Conservation (phyloP, 2,797 vertebrate genomes). For the Schizothorax lantsangensis region DNA sequence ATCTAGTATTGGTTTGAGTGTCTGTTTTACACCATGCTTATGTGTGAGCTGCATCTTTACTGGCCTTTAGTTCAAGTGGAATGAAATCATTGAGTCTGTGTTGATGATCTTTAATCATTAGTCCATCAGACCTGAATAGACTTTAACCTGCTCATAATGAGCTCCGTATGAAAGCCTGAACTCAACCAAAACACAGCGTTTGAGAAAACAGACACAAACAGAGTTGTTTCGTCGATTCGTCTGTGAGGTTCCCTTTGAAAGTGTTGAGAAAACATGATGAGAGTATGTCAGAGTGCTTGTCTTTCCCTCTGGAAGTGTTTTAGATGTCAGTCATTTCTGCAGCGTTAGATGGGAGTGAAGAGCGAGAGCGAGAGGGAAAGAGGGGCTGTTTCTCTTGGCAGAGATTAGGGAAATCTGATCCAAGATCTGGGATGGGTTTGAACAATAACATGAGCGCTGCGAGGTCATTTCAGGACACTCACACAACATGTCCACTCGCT, state of each 20-base stretch:
- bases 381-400: conserved; percentile 66
- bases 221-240: conserved; percentile 40
- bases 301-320: conserved; percentile 53
- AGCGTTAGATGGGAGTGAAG: conserved; percentile 19
- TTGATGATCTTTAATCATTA: conserved; percentile 63
- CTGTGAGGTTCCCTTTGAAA: conserved; percentile 56
- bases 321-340: conserved; percentile 50
- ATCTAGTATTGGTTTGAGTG: neutral
- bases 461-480: conserved; percentile 65
- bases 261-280: conserved; percentile 48
- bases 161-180: conserved; percentile 65
- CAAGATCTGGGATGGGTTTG: conserved; percentile 62
- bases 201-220: conserved; percentile 13
- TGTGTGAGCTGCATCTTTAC: neutral
- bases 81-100: neutral
- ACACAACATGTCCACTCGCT: conserved; percentile 51
- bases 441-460: conserved; percentile 66
- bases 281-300: conserved; percentile 42
- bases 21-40: neutral
- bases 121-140: conserved; percentile 64
- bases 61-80: neutral
- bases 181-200: conserved; percentile 39
- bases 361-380: conserved; percentile 35
- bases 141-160: conserved; percentile 65
- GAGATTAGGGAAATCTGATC: conserved; percentile 63